Conservation (phyloP, 2,797 vertebrate species). For the Gouania willdenowi region DNA sequence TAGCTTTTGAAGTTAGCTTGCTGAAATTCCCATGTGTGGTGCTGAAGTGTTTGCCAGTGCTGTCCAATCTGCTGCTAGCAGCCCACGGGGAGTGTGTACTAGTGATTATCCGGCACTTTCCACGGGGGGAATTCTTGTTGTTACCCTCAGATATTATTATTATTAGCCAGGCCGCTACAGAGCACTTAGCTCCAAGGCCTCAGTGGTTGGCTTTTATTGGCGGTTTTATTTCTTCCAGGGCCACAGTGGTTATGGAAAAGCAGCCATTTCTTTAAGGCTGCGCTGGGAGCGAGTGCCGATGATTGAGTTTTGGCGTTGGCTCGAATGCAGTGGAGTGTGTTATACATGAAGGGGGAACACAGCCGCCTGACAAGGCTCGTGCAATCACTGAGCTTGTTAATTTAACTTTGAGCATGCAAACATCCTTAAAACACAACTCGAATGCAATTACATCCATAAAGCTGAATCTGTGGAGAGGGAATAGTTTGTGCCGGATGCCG, state of each 20-base stretch:
- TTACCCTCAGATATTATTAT: constrained; percentile 49
- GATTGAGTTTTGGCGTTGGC: constrained; percentile 16
- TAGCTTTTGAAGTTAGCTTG: constrained; percentile 55
- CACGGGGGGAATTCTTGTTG: constrained; percentile 31
- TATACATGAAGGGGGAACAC: constrained; percentile 19
- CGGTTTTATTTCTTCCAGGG: constrained; percentile 16
- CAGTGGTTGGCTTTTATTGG: constrained; percentile 42
- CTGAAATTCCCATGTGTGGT: constrained; percentile 45
- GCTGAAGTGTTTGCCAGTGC: constrained; percentile 34
- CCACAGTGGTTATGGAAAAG: constrained; percentile 12
- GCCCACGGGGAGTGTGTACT: constrained; percentile 12
- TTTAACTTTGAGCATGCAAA: constrained; percentile 17
- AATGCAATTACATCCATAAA: constrained; percentile 17
- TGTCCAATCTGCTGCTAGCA: constrained; percentile 18
- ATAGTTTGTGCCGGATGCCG: constrained; percentile 2
- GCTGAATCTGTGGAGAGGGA: constrained; percentile 6
- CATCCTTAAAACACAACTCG: constrained; percentile 10
- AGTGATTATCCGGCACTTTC: constrained; percentile 44
- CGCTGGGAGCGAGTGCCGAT: constrained; percentile 4
- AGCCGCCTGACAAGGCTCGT: constrained; percentile 5
- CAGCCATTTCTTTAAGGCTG: constrained; percentile 8
- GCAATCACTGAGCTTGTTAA: constrained; percentile 24
- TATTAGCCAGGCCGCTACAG: constrained; percentile 30
- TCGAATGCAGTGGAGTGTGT: constrained; percentile 7
- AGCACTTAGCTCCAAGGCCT: constrained; percentile 29